Evolutionary conservation across 2,888 invertebrate genomes (phyloP).

Genomic region (Cephus sareptanus): DNA sequence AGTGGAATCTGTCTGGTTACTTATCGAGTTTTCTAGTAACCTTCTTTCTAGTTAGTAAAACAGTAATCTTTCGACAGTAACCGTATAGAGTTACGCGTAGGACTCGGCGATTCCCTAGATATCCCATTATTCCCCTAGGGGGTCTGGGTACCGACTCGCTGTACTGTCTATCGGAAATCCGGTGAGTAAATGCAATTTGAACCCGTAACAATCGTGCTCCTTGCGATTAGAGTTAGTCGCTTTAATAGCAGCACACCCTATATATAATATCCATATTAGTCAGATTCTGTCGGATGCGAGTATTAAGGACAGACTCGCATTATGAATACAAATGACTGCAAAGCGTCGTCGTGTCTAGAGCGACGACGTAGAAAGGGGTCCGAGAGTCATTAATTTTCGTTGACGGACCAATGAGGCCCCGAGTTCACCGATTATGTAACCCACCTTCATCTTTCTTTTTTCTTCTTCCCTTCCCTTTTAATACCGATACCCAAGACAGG

Average conservation of each 20-base stretch:
- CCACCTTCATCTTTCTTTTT: neutral
- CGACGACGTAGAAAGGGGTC: neutral
- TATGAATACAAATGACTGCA: slow-evolving; percentile 6
- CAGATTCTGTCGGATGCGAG: slow-evolving; percentile 1
- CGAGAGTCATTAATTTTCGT: neutral
- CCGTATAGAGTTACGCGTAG: neutral
- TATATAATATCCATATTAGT: neutral
- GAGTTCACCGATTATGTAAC: neutral
- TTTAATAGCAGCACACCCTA: neutral
- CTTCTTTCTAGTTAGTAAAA: neutral
- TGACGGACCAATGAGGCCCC: neutral
- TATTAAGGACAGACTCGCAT: neutral
- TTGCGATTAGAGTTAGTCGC: neutral
- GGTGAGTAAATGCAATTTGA: neutral
- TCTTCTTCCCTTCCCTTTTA: neutral
- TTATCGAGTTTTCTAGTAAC: neutral
- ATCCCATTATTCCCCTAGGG: neutral
- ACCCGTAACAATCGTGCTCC: neutral
- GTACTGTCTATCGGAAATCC: neutral
- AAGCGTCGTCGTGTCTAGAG: neutral
- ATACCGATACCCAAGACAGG: neutral
- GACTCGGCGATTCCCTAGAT: neutral
- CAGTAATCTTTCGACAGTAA: neutral
- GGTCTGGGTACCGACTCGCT: neutral
- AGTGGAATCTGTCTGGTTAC: neutral